Conservation (phyloP, 64 coral and sea anemone species). For the Montipora efflorescens region DNA sequence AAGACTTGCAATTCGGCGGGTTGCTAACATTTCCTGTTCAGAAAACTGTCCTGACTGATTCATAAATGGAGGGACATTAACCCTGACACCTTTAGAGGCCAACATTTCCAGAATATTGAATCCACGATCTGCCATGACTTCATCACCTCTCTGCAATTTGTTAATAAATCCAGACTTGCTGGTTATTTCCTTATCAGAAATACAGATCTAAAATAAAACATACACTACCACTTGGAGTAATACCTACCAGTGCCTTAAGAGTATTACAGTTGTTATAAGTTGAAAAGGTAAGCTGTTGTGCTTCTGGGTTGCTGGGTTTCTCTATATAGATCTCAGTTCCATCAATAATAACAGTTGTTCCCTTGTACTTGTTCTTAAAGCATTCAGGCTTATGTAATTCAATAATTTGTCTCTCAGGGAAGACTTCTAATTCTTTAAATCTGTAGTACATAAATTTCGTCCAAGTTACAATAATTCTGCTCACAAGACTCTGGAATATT, state of each 20-base stretch:
- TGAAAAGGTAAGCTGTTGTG: neutral
- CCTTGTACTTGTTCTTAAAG: constrained; percentile 2
- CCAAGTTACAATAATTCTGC: too few relatives aligned
- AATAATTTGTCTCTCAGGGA: neutral
- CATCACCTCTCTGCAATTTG: constrained; percentile 43
- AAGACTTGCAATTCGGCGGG: too few relatives aligned
- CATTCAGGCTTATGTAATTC: neutral
- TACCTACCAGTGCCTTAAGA: too few relatives aligned
- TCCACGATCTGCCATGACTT: constrained; percentile 51
- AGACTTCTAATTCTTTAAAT: neutral
- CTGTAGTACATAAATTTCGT: too few relatives aligned
- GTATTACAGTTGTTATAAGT: too few relatives aligned
- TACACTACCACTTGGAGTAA: constrained; percentile 1
- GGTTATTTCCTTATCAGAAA: constrained; percentile 54
- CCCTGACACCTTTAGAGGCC: constrained; percentile 2
- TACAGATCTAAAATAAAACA: constrained; percentile 40
- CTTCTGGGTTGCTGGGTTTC: neutral
- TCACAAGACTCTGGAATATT: neutral
- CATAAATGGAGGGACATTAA: neutral
- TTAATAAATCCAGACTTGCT: constrained; percentile 51
- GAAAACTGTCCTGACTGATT: constrained; percentile 3
- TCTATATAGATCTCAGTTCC: neutral
- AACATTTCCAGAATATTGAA: constrained; percentile 46
- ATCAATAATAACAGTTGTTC: neutral
- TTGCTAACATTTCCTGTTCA: neutral